These are phyloP conservation scores for Notothenia rossii DNA, from an alignment of 2,113 vertebrate genomes.

Conservation along the genomic window DNA sequence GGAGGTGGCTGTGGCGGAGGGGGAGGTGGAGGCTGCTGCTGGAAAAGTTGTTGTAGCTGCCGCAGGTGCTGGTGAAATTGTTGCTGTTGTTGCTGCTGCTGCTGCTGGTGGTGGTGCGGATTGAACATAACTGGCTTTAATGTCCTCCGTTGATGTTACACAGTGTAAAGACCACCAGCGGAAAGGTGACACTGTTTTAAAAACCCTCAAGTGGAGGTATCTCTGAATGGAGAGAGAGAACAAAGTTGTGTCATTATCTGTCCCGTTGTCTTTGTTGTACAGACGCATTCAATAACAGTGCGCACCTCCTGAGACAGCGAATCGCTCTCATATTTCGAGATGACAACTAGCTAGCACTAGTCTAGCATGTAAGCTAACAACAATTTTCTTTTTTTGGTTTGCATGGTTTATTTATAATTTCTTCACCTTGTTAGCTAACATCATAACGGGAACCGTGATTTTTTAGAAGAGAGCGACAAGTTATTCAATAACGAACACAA, in stretches of 20 bases:
- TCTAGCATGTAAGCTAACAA: constrained; percentile 48
- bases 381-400: constrained; percentile 8
- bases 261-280: neutral
- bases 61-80: constrained; percentile 91
- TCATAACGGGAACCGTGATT: too few relatives aligned
- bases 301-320: constrained; percentile 60
- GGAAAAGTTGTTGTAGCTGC: constrained; percentile 90
- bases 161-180: constrained; percentile 23
- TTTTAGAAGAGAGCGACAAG: too few relatives aligned
- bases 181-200: constrained; percentile 5
- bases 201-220: neutral
- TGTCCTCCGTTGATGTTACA: neutral
- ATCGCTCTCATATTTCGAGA: constrained; percentile 56
- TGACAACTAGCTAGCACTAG: constrained; percentile 43
- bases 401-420: neutral
- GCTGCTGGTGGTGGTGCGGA: constrained; percentile 88
- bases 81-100: constrained; percentile 83
- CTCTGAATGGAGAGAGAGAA: neutral
- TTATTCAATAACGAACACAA: neutral
- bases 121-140: constrained; percentile 87
- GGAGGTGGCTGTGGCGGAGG: constrained; percentile 81
- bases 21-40: constrained; percentile 81
- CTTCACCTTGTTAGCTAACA: neutral
- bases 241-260: neutral
- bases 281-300: constrained; percentile 25